These are phyloP conservation scores for Corvus cornix DNA, from an alignment of 2,113 vertebrate genomes.

Conservation along the genomic window DNA sequence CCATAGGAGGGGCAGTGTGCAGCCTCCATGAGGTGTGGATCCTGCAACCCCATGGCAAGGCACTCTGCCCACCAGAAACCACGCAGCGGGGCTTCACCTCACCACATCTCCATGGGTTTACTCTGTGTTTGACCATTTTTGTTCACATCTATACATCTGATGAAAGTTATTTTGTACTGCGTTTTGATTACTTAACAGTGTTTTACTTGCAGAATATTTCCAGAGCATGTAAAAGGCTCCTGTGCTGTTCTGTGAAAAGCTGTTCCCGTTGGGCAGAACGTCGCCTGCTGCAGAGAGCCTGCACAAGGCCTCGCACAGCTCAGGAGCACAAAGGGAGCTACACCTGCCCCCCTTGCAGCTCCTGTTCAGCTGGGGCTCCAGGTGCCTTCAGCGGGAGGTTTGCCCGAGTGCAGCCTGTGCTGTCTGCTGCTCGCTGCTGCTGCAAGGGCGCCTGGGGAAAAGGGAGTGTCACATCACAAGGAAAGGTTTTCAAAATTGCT, in stretches of 20 bases:
- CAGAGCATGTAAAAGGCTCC: not conserved
- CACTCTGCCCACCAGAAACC: not conserved
- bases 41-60: not conserved
- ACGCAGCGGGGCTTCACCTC: not conserved
- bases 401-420: not conserved
- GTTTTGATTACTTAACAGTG: not conserved
- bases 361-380: not conserved
- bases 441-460: not conserved
- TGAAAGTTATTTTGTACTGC: not conserved
- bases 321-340: not conserved
- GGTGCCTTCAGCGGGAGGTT: not conserved
- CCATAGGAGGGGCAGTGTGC: not conserved
- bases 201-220: not conserved
- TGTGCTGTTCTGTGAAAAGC: not conserved
- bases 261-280: not conserved
- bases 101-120: not conserved
- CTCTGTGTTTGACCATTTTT: not conserved
- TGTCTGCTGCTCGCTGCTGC: not conserved
- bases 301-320: not conserved
- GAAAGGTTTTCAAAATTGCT: not conserved
- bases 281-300: not conserved
- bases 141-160: not conserved
- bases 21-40: accelerated
- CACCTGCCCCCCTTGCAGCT: not conserved
- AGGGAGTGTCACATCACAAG: not conserved